Evolutionary conservation across 1,140 invertebrate genomes (phyloP).

Genomic region (Pemphigus obesinymphae): DNA sequence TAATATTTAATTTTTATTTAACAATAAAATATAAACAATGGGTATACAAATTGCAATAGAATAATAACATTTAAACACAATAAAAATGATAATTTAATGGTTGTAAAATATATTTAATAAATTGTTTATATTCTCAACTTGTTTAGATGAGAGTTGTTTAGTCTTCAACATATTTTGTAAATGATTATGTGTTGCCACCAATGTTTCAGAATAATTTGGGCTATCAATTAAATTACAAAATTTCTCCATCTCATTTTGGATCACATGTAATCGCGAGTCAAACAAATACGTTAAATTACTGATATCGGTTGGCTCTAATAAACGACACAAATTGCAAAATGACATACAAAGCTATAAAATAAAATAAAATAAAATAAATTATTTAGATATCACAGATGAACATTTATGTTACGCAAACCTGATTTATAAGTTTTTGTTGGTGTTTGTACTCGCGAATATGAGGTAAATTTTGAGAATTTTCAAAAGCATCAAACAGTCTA

Average conservation of each 20-base stretch:
- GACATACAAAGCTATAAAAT: constrained; percentile 1
- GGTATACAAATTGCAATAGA: too few species aligned
- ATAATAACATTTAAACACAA: not conserved
- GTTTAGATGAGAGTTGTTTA: not conserved
- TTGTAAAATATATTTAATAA: constrained; percentile 1
- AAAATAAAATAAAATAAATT: not conserved
- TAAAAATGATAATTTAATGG: not conserved
- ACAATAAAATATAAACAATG: not conserved
- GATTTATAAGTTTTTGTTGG: constrained; percentile 29
- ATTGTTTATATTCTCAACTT: not conserved
- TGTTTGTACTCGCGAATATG: constrained; percentile 25
- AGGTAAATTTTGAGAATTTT: constrained; percentile 35
- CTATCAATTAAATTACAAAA: constrained; percentile 13
- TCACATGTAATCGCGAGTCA: not conserved
- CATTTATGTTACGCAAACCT: not conserved
- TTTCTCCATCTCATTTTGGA: not conserved
- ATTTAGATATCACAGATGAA: not conserved
- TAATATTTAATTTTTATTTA: not conserved
- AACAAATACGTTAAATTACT: constrained; percentile 17
- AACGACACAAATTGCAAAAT: constrained; percentile 22
- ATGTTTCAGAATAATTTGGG: not conserved
- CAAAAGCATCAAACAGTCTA: constrained; percentile 27
- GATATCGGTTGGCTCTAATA: not conserved
- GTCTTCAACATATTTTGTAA: not conserved
- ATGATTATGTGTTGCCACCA: not conserved